Conservation (phyloP, 2,113 vertebrate genomes). For the Forbesichthys agassizii region DNA sequence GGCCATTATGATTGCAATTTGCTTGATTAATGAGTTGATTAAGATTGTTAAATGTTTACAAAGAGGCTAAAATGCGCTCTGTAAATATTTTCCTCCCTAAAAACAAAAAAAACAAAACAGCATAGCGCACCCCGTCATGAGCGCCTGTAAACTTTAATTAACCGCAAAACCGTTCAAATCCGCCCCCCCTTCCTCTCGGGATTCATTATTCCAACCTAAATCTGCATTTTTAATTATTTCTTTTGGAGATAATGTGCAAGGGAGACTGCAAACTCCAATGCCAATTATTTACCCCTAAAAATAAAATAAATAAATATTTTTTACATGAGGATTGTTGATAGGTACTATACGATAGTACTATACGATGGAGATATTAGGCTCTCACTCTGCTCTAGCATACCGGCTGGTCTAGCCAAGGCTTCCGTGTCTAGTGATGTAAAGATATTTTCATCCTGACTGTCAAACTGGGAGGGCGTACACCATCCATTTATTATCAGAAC, state of each 20-base stretch:
- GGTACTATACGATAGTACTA: not conserved
- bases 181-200: slow-evolving; percentile 53
- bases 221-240: slow-evolving; percentile 81
- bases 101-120: slow-evolving; percentile 5
- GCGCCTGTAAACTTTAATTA: slow-evolving; percentile 80
- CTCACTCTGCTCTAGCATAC: slow-evolving; percentile 4
- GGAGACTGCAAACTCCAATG: slow-evolving; percentile 55
- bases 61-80: slow-evolving; percentile 65
- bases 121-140: slow-evolving; percentile 66
- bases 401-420: slow-evolving; percentile 25
- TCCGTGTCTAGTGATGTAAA: slow-evolving; percentile 40
- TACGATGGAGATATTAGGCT: not conserved
- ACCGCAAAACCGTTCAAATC: slow-evolving; percentile 66
- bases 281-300: slow-evolving; percentile 69
- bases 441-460: slow-evolving; percentile 52
- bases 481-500: slow-evolving; percentile 80
- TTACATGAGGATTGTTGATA: slow-evolving; percentile 20
- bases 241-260: slow-evolving; percentile 68
- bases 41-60: slow-evolving; percentile 76
- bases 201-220: slow-evolving; percentile 77
- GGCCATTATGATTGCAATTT: slow-evolving; percentile 76
- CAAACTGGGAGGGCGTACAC: slow-evolving; percentile 52
- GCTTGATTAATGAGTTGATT: slow-evolving; percentile 81
- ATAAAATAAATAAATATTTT: slow-evolving; percentile 16
- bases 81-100: slow-evolving; percentile 69